These are phyloP conservation scores for Pilophorus perplexus DNA, from an alignment of 2,888 invertebrate species.

Conservation along the genomic window DNA sequence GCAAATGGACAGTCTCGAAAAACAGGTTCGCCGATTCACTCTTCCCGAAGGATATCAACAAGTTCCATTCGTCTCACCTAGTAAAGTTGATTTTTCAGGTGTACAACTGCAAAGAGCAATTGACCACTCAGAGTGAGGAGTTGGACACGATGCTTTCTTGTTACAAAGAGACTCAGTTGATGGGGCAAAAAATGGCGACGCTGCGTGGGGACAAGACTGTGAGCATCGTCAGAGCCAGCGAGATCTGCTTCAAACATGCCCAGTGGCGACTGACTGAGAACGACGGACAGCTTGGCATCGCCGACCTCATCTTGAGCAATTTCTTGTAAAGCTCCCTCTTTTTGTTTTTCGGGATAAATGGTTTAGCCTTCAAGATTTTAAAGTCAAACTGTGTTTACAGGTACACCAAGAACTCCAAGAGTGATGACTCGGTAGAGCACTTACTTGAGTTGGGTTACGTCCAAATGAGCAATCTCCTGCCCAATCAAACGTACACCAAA, in stretches of 20 bases:
- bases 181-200: conserved; percentile 60
- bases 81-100: no score
- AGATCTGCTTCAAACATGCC: conserved; percentile 98
- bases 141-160: conserved; percentile 93
- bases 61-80: no score
- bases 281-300: conserved; percentile 96
- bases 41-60: not conserved
- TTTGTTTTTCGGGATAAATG: not conserved
- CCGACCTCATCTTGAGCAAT: conserved; percentile 91
- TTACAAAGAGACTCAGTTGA: conserved; percentile 75
- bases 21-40: conserved; percentile 56
- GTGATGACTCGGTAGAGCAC: conserved; percentile 97
- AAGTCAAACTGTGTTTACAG: conserved; percentile 52
- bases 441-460: conserved; percentile 93
- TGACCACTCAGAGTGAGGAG: conserved; percentile 86
- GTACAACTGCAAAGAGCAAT: conserved; percentile 83
- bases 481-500: conserved; percentile 91
- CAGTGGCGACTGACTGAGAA: conserved; percentile 97
- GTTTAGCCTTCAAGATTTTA: not conserved
- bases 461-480: conserved; percentile 89
- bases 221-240: conserved; percentile 74
- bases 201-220: conserved; percentile 68
- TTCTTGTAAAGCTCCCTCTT: conserved; percentile 68
- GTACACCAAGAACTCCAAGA: conserved; percentile 93
- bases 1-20: conserved; percentile 70